phyloP scores from a whole-genome alignment of 2,113 vertebrate species.

The Tyto alba region DNA sequence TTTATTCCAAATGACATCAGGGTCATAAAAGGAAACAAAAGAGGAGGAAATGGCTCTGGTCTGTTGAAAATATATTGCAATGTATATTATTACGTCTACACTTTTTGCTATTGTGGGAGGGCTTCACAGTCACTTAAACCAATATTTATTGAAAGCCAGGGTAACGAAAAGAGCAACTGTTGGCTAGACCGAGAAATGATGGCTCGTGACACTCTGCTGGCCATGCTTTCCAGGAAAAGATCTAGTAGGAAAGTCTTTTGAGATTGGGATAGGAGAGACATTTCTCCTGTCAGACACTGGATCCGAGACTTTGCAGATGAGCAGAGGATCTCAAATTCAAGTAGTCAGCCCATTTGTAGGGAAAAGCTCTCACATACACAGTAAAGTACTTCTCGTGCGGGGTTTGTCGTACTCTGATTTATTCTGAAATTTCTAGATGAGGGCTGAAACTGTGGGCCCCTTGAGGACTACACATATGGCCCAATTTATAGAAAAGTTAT shows the following conservation, averaged over 20 bases:
- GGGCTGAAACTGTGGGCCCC: not conserved
- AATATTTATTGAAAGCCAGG: not conserved
- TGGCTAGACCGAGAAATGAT: not conserved
- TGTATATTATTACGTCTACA: not conserved
- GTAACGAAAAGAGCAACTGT: not conserved
- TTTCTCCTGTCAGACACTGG: not conserved
- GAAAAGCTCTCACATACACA: not conserved
- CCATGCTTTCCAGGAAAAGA: not conserved
- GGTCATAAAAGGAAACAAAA: constrained; percentile 54
- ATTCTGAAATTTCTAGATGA: constrained; percentile 18
- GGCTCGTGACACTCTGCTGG: not conserved
- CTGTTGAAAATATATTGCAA: not conserved
- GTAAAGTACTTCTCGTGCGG: not conserved
- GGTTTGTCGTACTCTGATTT: not conserved
- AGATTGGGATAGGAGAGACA: not conserved
- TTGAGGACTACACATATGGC: not conserved
- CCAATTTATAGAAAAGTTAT: constrained; percentile 22
- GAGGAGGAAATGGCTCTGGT: constrained; percentile 27
- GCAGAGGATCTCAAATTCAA: constrained; percentile 3
- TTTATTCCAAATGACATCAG: constrained; percentile 40
- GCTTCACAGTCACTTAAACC: not conserved
- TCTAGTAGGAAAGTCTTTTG: not conserved
- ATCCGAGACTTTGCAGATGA: not conserved
- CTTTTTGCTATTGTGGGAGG: not conserved
- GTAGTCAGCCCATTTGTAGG: not conserved